Evolutionary conservation across 2,888 invertebrate species (phyloP).

Genomic region (Silvanus unidentatus): DNA sequence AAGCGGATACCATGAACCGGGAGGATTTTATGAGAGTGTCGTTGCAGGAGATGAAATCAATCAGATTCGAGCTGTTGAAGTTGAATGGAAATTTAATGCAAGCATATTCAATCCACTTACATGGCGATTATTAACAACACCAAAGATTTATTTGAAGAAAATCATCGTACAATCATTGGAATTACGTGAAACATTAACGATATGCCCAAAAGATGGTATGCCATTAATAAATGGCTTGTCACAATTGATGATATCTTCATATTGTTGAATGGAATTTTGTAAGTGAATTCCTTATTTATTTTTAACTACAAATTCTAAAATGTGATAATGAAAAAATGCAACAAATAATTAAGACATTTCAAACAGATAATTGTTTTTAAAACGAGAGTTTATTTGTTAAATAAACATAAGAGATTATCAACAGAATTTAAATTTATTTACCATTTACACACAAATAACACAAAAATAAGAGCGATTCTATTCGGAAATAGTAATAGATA

Average conservation of each 20-base stretch:
- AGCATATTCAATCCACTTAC: slow-evolving; percentile 77
- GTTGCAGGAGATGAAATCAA: slow-evolving; percentile 63
- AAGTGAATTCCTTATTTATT: too few relatives aligned
- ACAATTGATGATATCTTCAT: slow-evolving; percentile 44
- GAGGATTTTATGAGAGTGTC: slow-evolving; percentile 60
- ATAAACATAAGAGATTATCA: too few relatives aligned
- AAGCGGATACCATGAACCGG: slow-evolving; percentile 62
- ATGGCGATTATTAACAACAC: slow-evolving; percentile 70
- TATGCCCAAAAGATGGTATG: slow-evolving; percentile 62
- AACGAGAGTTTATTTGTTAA: too few relatives aligned
- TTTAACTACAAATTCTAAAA: too few relatives aligned
- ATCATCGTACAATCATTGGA: slow-evolving; percentile 69
- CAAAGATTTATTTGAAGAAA: slow-evolving; percentile 67
- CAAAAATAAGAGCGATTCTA: slow-evolving; percentile 26
- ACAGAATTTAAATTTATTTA: too few relatives aligned
- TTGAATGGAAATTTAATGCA: slow-evolving; percentile 74
- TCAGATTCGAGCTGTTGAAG: slow-evolving; percentile 60
- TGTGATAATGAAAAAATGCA: too few relatives aligned
- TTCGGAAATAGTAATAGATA: slow-evolving; percentile 51
- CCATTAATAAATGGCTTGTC: slow-evolving; percentile 63
- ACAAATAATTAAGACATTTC: not conserved
- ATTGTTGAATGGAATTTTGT: slow-evolving; percentile 35
- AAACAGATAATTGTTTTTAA: too few relatives aligned
- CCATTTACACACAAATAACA: slow-evolving; percentile 1
- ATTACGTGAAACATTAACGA: slow-evolving; percentile 59